phyloP scores from a whole-genome alignment of 2,113 vertebrate species.

The Chaetodon auriga region DNA sequence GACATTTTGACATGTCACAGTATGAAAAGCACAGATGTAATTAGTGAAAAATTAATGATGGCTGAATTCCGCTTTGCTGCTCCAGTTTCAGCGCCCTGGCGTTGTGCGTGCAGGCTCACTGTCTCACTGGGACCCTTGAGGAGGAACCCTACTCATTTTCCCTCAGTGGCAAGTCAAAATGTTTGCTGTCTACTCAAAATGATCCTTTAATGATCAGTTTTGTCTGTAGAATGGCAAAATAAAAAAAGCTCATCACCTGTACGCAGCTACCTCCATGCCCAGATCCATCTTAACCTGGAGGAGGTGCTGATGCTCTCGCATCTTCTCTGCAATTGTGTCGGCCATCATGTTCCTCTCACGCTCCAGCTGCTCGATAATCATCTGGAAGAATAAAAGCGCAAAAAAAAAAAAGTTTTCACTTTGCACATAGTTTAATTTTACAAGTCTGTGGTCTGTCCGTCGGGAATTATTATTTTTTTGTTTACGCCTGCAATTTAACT shows the following conservation, averaged over 20 bases:
- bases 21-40: neutral
- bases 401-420: neutral
- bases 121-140: neutral
- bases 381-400: slow-evolving; percentile 76
- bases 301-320: slow-evolving; percentile 92
- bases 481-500: neutral
- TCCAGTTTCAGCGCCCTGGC: no score
- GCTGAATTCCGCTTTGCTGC: neutral
- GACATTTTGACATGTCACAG: neutral
- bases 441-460: neutral
- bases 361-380: slow-evolving; percentile 88
- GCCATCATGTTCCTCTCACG: slow-evolving; percentile 89
- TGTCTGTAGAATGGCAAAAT: neutral
- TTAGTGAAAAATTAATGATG: neutral
- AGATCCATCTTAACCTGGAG: slow-evolving; percentile 93
- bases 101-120: neutral
- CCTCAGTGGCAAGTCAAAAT: neutral
- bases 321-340: slow-evolving; percentile 86
- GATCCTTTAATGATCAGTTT: neutral
- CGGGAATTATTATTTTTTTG: neutral
- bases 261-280: slow-evolving; percentile 93
- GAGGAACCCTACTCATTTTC: neutral
- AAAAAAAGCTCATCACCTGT: slow-evolving; percentile 85
- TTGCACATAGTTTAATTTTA: neutral
- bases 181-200: neutral